Base-by-base conservation (phyloP, 2,888 invertebrate species). In the Drosophila quinaria region DNA sequence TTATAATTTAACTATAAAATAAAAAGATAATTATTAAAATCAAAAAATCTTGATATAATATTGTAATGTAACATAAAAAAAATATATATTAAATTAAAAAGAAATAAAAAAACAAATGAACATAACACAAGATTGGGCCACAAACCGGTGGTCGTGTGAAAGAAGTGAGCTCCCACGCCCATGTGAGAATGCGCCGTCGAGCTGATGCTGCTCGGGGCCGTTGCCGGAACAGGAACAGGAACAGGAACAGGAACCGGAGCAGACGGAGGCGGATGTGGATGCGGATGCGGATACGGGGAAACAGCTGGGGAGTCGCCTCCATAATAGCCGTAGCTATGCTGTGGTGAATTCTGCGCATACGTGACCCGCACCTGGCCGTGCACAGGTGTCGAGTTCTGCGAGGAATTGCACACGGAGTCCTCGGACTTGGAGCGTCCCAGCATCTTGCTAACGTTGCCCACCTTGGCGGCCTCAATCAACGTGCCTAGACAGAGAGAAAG, bases 401-500 rank as follows among this genome's bases (percentile, higher is more conserved):
- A 93, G 35, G 94, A 93, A 70, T 93, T 93, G 91, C 94, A 94
- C 85, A 97, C 97, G 10, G 97, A 97, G 92, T 97, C 97, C 92
- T 97, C 97, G 2, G 97, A 97, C 79, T 96, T 94, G 50, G 95
- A 95, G 79, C 96, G 94, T 33, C 97, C 97, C 77, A 97, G 96
- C 87, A 97, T 94, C 74, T 96, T 94, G 29, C 96, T 96, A 52
- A 97, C 96, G 86, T 95, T 95, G 31, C 96, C 97, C 70, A 96
- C 95, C 90, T 96, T 96, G 44, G 97, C 97, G 49, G 97, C 97
- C 91, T 97, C 97, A 91, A 97, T 97, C 70, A 97, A 94, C 42
- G 97, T 97, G 70, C 92, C 92, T 92, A n/a, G 13, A 4, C 17
- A 13, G 29, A 29, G 29, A 8, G 1, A 8, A 8, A 29, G 8